Percentiles rank a stretch among this genome's conserved stretches.
Evolutionary conservation across 2,888 invertebrate species (phyloP).

Genomic region (Nipponacmea schrenckii): DNA sequence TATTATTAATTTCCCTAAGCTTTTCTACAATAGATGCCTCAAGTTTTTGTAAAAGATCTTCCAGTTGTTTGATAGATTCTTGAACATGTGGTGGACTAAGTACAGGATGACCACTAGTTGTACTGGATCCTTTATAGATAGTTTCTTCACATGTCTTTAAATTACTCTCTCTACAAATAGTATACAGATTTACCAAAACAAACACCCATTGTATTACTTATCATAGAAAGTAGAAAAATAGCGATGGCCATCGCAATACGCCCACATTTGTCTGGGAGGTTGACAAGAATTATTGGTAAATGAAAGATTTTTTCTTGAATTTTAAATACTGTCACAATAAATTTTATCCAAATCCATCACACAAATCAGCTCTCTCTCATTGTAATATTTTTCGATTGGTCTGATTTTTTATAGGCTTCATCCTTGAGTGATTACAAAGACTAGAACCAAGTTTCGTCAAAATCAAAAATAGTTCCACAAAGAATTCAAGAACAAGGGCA

Average conservation of each 20-base stretch:
- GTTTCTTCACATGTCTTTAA: slow-evolving; percentile 42
- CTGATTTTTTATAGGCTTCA: too few species aligned
- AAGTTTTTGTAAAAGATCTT: slow-evolving; percentile 47
- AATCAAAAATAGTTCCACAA: too few species aligned
- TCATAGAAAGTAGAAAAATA: not conserved
- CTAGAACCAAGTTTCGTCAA: too few species aligned
- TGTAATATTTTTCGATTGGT: too few species aligned
- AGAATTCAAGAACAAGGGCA: too few species aligned
- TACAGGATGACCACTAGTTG: slow-evolving; percentile 49
- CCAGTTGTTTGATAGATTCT: slow-evolving; percentile 48
- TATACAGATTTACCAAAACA: not conserved
- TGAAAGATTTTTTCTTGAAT: too few species aligned
- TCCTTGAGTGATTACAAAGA: too few species aligned
- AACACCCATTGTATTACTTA: not conserved
- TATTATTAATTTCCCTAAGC: slow-evolving; percentile 51
- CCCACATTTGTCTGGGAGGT: too few species aligned
- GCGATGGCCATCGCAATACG: too few species aligned
- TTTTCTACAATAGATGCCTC: slow-evolving; percentile 51
- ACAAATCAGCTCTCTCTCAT: too few species aligned
- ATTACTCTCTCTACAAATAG: slow-evolving; percentile 40
- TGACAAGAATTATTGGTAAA: too few species aligned
- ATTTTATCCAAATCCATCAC: too few species aligned
- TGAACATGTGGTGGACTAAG: slow-evolving; percentile 53
- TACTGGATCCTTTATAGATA: slow-evolving; percentile 54
- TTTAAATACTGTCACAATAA: not conserved